Percentiles rank a stretch among this genome's conserved stretches.
phyloP scores from a whole-genome alignment of 1,140 invertebrate genomes.

The Panulirus ornatus region DNA sequence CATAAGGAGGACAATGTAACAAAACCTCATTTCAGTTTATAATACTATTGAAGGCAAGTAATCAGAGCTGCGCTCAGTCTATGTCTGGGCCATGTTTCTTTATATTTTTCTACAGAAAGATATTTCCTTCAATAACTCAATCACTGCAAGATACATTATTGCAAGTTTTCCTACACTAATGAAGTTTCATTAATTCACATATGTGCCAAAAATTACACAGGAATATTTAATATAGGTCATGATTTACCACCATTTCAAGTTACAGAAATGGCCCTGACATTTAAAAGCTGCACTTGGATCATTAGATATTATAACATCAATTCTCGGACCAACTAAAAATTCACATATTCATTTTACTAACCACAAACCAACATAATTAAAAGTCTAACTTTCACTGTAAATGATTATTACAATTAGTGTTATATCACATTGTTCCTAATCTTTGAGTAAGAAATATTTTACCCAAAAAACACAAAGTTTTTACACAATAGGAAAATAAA shows the following conservation, averaged over 20 bases:
- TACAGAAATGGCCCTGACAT: not conserved
- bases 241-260: not conserved
- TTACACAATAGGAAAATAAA: not conserved
- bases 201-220: not conserved
- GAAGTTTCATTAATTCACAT: not conserved
- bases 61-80: slow-evolving; percentile 11
- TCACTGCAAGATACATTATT: not conserved
- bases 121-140: not conserved
- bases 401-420: not conserved
- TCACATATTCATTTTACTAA: not conserved
- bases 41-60: slow-evolving; percentile 31
- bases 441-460: not conserved
- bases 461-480: not conserved
- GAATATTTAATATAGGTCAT: not conserved
- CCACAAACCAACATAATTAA: too few relatives aligned
- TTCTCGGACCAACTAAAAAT: not conserved
- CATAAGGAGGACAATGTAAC: slow-evolving; percentile 46
- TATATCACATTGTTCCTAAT: not conserved
- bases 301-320: not conserved
- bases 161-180: not conserved
- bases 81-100: not conserved
- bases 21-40: slow-evolving; percentile 11
- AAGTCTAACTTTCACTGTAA: not conserved
- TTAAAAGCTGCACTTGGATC: not conserved
- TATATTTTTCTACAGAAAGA: not conserved